Percentiles rank a stretch among this genome's conserved stretches.
phyloP scores from a whole-genome alignment of 2,888 invertebrate genomes.

The Limnephilus marmoratus region DNA sequence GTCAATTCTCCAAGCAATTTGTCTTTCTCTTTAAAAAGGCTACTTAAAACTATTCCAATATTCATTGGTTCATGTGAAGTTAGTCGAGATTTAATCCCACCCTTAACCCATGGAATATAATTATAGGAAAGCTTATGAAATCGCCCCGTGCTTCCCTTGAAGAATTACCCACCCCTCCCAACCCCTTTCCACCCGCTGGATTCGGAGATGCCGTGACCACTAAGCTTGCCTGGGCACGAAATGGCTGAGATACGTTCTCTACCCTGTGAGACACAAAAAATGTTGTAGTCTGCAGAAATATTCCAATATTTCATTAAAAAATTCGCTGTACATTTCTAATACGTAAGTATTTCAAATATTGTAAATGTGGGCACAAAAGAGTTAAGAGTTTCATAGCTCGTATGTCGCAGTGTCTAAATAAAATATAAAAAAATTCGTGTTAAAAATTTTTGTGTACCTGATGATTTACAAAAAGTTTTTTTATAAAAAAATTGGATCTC shows the following conservation, averaged over 20 bases:
- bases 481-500: too few species aligned
- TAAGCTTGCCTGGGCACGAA: conserved; percentile 61
- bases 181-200: neutral
- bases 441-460: too few species aligned
- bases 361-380: neutral
- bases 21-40: neutral
- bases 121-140: conserved; percentile 31
- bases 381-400: neutral
- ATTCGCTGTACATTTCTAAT: neutral
- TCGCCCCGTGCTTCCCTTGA: conserved; percentile 11
- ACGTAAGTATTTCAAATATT: neutral
- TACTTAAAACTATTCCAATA: neutral
- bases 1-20: neutral
- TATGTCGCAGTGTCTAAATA: neutral
- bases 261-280: neutral
- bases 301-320: too few species aligned
- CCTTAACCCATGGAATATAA: conserved; percentile 18
- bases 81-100: conserved; percentile 3
- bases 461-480: too few species aligned
- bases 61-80: neutral
- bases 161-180: conserved; percentile 29
- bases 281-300: neutral
- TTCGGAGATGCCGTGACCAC: conserved; percentile 59
- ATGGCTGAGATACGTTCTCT: conserved; percentile 14
- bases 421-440: neutral